Percentiles rank a stretch among this genome's conserved stretches.
phyloP scores from a whole-genome alignment of 1,140 invertebrate genomes.

The Caenorhabditis briggsae region DNA sequence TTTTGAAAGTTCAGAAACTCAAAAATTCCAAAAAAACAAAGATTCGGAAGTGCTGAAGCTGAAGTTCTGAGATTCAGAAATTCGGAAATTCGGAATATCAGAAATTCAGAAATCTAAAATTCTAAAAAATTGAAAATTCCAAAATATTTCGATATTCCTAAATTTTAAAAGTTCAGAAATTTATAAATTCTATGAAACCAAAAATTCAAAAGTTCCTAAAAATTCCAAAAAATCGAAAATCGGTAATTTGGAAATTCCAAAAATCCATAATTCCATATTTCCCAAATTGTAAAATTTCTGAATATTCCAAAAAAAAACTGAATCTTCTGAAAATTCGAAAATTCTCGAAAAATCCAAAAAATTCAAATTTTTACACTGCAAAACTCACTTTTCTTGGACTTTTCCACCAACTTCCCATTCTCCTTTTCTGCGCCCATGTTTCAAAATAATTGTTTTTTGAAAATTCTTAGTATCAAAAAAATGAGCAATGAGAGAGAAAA shows the following conservation, averaged over 20 bases:
- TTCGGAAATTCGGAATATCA: too few species aligned
- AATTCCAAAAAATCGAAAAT: not conserved
- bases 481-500: not conserved
- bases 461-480: not conserved
- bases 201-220: not conserved
- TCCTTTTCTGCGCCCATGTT: constrained; percentile 26
- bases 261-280: not conserved
- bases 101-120: too few species aligned
- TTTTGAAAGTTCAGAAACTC: too few species aligned
- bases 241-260: too few species aligned
- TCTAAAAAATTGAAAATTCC: too few species aligned
- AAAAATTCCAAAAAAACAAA: too few species aligned
- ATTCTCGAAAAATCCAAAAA: not conserved
- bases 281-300: too few species aligned
- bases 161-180: too few species aligned
- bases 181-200: not conserved
- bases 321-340: not conserved
- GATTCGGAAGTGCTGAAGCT: too few species aligned
- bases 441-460: not conserved
- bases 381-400: constrained; percentile 17
- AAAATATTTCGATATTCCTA: too few species aligned
- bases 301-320: too few species aligned
- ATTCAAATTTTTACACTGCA: not conserved
- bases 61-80: too few species aligned
- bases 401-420: not conserved